Evolutionary conservation across 2,797 vertebrate species (phyloP), one percentile per base, ranked within the genome.

Genomic region (Micropoecilia bifurca): DNA sequence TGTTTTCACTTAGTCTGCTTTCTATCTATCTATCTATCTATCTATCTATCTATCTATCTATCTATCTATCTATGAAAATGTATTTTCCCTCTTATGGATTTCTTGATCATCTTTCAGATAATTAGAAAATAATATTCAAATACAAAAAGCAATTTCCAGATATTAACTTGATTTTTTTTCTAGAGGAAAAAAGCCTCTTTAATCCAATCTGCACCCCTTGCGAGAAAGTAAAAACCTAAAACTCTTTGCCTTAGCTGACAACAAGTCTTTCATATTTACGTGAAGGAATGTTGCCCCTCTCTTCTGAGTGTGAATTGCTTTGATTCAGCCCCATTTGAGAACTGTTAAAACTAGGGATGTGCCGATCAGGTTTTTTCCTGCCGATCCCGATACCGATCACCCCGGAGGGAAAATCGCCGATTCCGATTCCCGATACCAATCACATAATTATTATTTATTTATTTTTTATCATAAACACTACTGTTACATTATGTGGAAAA

Each of bases 1-100:
- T 71, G 69, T 53, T 59, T 71, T 72, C 45, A 53, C 45, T 30
- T 9, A 36, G 3, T 87, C 55, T 74, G 66, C 47, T 48, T 6
- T 48, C 47, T 48, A 5, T 48, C 41, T 61, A 41, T 85, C 61
- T 39, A 22, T 39, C 61, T 80, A 39, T 63, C 33, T 33, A 33
- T 33, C 33, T 33, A 33, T 33, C 33, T 33, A 33, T 33, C 33
- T 33, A 33, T 33, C 33, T 33, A 33, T 33, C 33, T 33, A 46
- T 77, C 66, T 61, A 41, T 85, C 61, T 66, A 22, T 66, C 61
- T 80, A 39, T 66, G 33, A 22, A 39, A 36, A 20, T 66, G 57
- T 18, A 61, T 16, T 61, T 61, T 28, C 28, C 13, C 28, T n/a
- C 57, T 33, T 33, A 33, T 18, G 30, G 16, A 36, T 66, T 36